Evolutionary conservation across 2,797 vertebrate genomes (phyloP), one percentile per base, ranked within the genome.

Genomic region (Eospalax fontanierii): DNA sequence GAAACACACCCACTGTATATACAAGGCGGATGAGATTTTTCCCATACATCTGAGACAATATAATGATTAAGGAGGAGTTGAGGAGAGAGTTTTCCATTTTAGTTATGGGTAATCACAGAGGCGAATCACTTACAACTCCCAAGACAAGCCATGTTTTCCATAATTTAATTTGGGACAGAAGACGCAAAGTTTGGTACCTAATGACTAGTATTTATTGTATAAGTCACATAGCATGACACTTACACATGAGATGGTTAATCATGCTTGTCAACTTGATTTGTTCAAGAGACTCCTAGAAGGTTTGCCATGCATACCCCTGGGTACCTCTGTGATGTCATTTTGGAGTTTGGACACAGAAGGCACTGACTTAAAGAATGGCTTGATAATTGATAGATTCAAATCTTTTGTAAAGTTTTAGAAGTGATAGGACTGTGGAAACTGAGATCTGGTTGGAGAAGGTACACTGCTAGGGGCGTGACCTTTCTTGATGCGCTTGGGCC

Each of bases 121-220:
- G n/a, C 68, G 71, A 82, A 75, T 22, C 28, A 57, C 15, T 79
- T 46, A 18, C 15, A 33, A 94, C 87, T 79, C 78, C 26, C 30
- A 24, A 6, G 11, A 94, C 71, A 63, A 84, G 30, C 6, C 0
- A 7, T 73, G 6, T 91, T 75, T 91, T 74, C n/a, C 57, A 8
- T 76, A 21, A 75, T 87, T 12, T 74, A 40, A 54, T 90, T 93
- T 79, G 33, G 66, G 12, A 68, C 65, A 54, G 40, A 65, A 70
- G 12, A 83, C 59, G 76, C 50, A 73, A 84, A 61, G 86, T 10
- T 78, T 89, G 33, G 22, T 87, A 33, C 43, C 19, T 12, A 16
- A 66, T 68, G 57, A 14, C 76, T 87, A 7, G n/a, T 61, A 6
- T 89, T 87, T n/a, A 10, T 78, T 33, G 50, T 82, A 46, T 85